Conservation (phyloP, 2,797 vertebrate genomes). For the Eulemur mongoz region DNA sequence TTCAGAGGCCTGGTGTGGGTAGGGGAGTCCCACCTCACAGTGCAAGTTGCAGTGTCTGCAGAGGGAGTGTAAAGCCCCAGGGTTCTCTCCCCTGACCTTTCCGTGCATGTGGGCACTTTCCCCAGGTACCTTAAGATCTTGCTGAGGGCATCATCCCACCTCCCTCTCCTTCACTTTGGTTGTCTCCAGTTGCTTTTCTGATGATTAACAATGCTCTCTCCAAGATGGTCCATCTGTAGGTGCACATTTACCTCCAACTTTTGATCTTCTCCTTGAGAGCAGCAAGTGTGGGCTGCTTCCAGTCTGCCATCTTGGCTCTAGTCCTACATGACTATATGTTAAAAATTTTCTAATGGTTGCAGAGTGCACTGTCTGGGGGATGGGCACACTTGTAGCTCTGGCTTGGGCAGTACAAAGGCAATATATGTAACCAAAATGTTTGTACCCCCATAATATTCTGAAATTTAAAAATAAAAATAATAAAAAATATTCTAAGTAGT, state of each 20-base stretch:
- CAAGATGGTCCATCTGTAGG: not conserved
- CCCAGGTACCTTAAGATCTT: not conserved
- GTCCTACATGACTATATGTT: not conserved
- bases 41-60: not conserved
- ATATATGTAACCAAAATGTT: no score
- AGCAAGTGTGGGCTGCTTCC: not conserved
- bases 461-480: no score
- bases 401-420: no score
- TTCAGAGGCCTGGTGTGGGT: not conserved
- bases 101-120: no score
- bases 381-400: no score
- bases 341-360: not conserved
- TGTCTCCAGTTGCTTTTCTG: not conserved
- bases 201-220: not conserved
- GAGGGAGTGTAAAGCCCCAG: not conserved
- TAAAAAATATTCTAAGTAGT: not conserved
- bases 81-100: not conserved
- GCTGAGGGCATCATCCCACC: not conserved
- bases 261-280: not conserved
- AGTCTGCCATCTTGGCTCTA: not conserved
- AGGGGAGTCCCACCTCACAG: not conserved
- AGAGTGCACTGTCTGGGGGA: no score
- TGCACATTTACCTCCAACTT: not conserved
- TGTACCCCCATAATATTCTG: no score
- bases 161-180: not conserved